A percentile compares a stretch with the other conserved stretches of the same genome.
phyloP scores from a whole-genome alignment of 1,140 invertebrate genomes.

The Gyrodactylus bullatarudis region DNA sequence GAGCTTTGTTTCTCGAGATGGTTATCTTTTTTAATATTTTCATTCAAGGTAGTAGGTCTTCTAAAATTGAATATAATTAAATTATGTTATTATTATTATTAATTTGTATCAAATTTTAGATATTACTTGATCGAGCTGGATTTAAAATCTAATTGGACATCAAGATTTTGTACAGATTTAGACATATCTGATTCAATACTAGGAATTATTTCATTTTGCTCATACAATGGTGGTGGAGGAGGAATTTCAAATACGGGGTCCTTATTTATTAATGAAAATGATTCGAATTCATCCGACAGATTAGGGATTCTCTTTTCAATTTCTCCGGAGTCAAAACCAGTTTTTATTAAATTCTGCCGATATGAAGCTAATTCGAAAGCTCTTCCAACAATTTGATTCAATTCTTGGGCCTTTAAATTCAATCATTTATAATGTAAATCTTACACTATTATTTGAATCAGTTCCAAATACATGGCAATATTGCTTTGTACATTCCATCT shows the following conservation, averaged over 20 bases:
- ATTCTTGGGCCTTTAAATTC: slow-evolving; percentile 44
- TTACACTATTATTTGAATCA: slow-evolving; percentile 31
- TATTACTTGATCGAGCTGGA: too few relatives aligned
- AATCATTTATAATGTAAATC: slow-evolving; percentile 13
- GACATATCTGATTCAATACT: too few relatives aligned
- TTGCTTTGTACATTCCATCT: slow-evolving; percentile 34
- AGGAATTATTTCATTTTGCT: too few relatives aligned
- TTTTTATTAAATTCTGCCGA: slow-evolving; percentile 25
- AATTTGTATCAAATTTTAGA: neutral
- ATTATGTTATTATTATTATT: too few relatives aligned
- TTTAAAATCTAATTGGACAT: too few relatives aligned
- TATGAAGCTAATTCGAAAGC: slow-evolving; percentile 61
- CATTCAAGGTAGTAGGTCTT: too few relatives aligned
- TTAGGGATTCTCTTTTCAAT: neutral
- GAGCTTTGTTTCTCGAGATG: neutral
- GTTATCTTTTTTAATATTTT: too few relatives aligned
- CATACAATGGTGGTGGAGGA: too few relatives aligned
- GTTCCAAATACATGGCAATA: slow-evolving; percentile 49
- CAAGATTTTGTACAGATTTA: too few relatives aligned
- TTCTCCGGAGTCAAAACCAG: neutral
- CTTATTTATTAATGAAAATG: neutral
- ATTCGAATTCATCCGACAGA: neutral
- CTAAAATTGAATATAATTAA: too few relatives aligned
- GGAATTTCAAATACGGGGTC: neutral
- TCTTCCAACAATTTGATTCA: slow-evolving; percentile 51